Base-by-base conservation (phyloP, 1,140 invertebrate genomes). In the Tetramorium simillimum region DNA sequence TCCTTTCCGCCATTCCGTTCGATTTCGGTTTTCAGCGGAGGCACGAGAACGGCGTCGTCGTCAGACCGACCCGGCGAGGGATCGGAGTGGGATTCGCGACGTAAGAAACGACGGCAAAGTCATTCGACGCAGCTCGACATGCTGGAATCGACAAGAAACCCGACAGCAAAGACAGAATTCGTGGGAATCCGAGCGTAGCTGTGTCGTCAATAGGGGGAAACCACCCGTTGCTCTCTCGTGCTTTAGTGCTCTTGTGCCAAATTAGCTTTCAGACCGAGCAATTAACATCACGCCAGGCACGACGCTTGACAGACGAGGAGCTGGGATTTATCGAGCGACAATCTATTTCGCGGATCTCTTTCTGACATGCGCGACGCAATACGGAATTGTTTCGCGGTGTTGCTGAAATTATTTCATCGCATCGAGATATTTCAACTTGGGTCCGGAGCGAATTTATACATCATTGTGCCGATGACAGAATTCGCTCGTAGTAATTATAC, bases 191-290 rank as follows among this genome's bases (percentile, higher is more conserved):
- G 69, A 37, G 69, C 69, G 72, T 73, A 60, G 53, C 40, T 60
- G 40, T 43, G 40, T 84, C 69, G 69, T 73, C 80, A 73, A 82
- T 82, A 82, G 28, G 67, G 14, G 67, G 18, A 82, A 82, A 73
- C 80, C 80, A 84, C 67, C 80, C 80, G 80, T 84, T 84, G 69
- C 43, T 70, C 67, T 72, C 65, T 46, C 67, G 51, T 82, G 51
- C 51, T 82, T 72, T 73, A 24, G 53, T 40, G 67, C 80, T 73
- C 80, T 73, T 28, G 80, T 73, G 67, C 80, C 69, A 84, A 84
- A 84, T 84, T 84, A 75, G 80, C 80, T 84, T 84, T 84, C 80
- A 84, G 80, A 73, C 69, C 53, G 53, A 43, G 80, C 80, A 73
- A 60, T 84, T 84, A 84, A 84, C 80, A 84, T 73, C 69, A 75